Evolutionary conservation across 2,888 invertebrate genomes (phyloP).

Genomic region (Pterostichus madidus): DNA sequence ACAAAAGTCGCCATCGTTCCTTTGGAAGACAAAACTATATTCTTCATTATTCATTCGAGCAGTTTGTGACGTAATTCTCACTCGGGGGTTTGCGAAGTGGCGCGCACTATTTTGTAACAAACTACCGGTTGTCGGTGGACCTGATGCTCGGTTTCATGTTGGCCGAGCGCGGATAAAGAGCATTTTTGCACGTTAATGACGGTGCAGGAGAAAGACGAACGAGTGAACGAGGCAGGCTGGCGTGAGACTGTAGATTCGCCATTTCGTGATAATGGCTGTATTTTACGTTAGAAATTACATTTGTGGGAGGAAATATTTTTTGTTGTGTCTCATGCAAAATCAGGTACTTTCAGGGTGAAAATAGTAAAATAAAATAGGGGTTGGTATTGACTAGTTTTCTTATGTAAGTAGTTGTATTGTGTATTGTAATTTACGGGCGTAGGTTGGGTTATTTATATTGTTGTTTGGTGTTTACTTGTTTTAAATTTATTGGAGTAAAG

Average conservation of each 20-base stretch:
- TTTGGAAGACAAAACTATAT: no score
- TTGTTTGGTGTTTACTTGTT: no score
- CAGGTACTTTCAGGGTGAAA: not conserved
- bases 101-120: slow-evolving; percentile 12
- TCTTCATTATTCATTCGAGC: no score
- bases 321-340: not conserved
- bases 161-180: not conserved
- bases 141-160: not conserved
- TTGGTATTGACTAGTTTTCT: not conserved
- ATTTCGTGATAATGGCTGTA: slow-evolving; percentile 16
- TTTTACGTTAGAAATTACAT: slow-evolving; percentile 7
- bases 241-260: not conserved
- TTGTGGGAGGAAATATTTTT: not conserved
- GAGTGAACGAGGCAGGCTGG: not conserved
- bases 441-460: no score
- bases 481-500: no score
- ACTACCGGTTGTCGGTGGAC: not conserved
- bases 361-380: not conserved
- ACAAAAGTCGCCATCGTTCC: no score
- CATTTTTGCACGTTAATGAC: slow-evolving; percentile 16
- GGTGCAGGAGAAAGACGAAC: slow-evolving; percentile 16
- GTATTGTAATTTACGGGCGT: no score
- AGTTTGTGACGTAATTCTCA: not conserved
- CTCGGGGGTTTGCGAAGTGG: not conserved
- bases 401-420: no score